Evolutionary conservation across 2,113 vertebrate genomes (phyloP).

Genomic region (Colinus virginianus): DNA sequence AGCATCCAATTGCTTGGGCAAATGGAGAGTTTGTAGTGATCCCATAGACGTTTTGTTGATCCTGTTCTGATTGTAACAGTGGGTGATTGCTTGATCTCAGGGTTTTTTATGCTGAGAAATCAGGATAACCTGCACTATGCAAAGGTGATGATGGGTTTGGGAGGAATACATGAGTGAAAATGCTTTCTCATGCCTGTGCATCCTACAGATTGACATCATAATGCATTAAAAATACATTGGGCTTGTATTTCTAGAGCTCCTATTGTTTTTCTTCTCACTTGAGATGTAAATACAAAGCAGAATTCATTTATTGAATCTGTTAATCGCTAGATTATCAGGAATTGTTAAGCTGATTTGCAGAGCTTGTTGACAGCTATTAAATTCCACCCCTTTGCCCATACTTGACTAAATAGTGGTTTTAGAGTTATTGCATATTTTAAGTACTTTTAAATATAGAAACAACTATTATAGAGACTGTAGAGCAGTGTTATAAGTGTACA

Average conservation of each 20-base stretch:
- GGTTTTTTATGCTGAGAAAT: neutral
- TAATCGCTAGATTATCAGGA: constrained; percentile 17
- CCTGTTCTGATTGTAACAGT: neutral
- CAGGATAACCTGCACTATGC: neutral
- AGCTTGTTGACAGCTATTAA: neutral
- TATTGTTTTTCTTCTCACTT: neutral
- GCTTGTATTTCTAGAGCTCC: neutral
- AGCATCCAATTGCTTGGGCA: no score
- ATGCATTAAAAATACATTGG: neutral
- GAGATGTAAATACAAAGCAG: neutral
- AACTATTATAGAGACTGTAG: neutral
- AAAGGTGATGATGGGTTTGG: neutral
- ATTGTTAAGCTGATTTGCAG: constrained; percentile 16
- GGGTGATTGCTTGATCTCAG: neutral
- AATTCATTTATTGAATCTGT: neutral
- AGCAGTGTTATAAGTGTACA: neutral
- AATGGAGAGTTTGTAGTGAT: no score
- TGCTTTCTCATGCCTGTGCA: neutral
- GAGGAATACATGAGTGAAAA: neutral
- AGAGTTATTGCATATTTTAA: neutral
- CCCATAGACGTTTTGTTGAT: no score
- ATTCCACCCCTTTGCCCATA: neutral
- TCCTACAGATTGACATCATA: neutral
- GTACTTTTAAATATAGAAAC: neutral
- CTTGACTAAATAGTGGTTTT: neutral